Conservation (phyloP, 2,888 invertebrate genomes). For the Zhuqinia jingwanae region DNA sequence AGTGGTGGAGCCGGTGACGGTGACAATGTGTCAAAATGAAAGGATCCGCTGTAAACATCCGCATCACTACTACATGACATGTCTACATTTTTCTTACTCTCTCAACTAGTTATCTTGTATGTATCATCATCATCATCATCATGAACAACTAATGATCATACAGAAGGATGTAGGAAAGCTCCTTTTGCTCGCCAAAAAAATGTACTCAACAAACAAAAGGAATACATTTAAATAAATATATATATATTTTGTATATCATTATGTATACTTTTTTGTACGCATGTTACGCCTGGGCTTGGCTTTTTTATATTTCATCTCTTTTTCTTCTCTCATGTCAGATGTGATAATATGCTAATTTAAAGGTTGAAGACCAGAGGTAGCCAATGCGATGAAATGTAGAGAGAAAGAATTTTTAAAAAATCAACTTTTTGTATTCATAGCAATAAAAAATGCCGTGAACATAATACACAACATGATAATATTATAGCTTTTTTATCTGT, state of each 20-base stretch:
- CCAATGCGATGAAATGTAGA: neutral
- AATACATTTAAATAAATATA: too few relatives aligned
- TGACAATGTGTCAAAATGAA: slow-evolving; percentile 51
- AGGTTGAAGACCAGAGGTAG: neutral
- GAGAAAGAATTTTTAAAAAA: neutral
- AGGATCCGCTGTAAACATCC: slow-evolving; percentile 33
- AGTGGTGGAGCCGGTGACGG: slow-evolving; percentile 28
- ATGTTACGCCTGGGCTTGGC: slow-evolving; percentile 44
- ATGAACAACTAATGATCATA: slow-evolving; percentile 22
- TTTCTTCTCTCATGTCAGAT: slow-evolving; percentile 14
- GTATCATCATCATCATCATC: neutral
- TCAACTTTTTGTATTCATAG: slow-evolving; percentile 1
- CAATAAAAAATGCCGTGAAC: neutral
- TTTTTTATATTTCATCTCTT: neutral
- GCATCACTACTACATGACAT: slow-evolving; percentile 20
- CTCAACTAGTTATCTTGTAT: neutral
- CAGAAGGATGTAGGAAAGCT: neutral
- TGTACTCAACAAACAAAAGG: neutral
- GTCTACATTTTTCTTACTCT: slow-evolving; percentile 16
- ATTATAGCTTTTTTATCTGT: neutral
- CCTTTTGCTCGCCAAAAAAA: neutral
- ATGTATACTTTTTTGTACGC: too few relatives aligned
- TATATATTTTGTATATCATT: too few relatives aligned
- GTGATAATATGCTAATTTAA: slow-evolving; percentile 51
- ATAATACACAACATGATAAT: neutral